A percentile compares a stretch with the other conserved stretches of the same genome.
phyloP scores from a whole-genome alignment of 2,797 vertebrate species.

The Xenopus petersii region DNA sequence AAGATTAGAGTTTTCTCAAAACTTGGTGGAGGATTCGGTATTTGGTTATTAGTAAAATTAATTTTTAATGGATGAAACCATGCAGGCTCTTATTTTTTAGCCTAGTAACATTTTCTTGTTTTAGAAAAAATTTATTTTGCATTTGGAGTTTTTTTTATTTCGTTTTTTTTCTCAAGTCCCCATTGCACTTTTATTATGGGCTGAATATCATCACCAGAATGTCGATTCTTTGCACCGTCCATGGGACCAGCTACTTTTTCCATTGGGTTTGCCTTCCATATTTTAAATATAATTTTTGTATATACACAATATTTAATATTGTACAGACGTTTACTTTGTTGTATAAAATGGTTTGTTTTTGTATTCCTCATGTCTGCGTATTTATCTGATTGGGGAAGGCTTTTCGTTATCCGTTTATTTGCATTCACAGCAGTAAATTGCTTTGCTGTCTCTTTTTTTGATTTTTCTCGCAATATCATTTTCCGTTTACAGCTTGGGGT shows the following conservation, averaged over 20 bases:
- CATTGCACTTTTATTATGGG: too few species aligned
- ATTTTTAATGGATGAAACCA: too few species aligned
- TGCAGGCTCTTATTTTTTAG: too few species aligned
- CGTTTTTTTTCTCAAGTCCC: neutral
- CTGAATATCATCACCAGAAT: too few species aligned
- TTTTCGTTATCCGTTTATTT: neutral
- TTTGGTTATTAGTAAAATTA: too few species aligned
- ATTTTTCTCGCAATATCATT: neutral
- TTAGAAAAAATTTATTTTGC: neutral
- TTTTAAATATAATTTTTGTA: conserved; percentile 63
- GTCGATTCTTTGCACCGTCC: too few species aligned
- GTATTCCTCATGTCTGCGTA: conserved; percentile 10
- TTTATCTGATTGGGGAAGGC: neutral
- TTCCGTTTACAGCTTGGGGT: neutral
- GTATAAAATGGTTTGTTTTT: conserved; percentile 56
- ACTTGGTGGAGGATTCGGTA: too few species aligned
- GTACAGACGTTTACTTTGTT: conserved; percentile 82
- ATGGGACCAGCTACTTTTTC: neutral
- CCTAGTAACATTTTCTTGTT: neutral
- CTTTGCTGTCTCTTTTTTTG: neutral
- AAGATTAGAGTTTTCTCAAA: too few species aligned
- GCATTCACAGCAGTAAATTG: neutral
- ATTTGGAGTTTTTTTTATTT: too few species aligned
- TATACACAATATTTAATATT: conserved; percentile 91
- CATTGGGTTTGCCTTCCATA: neutral